Percentiles rank a stretch among this genome's conserved stretches.
phyloP scores from a whole-genome alignment of 92 coral and sea anemone genomes.

The Muricea muricata region DNA sequence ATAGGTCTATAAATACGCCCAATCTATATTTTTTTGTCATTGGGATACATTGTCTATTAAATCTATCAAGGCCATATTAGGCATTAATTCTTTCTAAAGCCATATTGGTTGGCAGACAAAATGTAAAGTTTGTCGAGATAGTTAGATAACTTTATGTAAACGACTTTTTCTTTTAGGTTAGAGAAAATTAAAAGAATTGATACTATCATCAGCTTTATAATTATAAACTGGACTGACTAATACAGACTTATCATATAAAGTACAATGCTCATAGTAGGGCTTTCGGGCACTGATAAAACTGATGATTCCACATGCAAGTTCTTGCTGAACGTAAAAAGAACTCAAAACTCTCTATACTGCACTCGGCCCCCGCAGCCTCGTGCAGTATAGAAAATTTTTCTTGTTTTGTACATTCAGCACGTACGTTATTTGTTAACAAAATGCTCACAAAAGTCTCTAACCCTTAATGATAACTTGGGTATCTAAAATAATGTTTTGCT shows the following conservation, averaged over 20 bases:
- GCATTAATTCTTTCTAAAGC: background rate
- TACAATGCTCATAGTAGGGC: too few species aligned
- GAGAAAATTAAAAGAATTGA: constrained; percentile 1
- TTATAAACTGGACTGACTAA: constrained; percentile 2
- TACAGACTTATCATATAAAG: constrained; percentile 10
- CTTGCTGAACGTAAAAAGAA: too few species aligned
- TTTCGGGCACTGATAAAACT: too few species aligned
- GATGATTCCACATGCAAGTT: too few species aligned
- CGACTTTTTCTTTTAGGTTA: constrained; percentile 6
- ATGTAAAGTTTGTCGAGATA: constrained; percentile 11
- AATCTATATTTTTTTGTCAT: background rate
- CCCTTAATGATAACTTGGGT: constrained; percentile 58
- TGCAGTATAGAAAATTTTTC: too few species aligned
- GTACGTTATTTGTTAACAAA: too few species aligned
- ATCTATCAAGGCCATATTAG: background rate
- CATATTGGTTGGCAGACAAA: constrained; percentile 4
- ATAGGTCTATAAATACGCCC: background rate
- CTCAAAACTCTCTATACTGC: too few species aligned
- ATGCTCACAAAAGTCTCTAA: too few species aligned
- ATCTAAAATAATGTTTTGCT: constrained; percentile 49
- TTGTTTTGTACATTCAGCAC: too few species aligned
- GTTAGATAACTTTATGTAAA: background rate
- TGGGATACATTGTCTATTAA: background rate
- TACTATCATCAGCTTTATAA: constrained; percentile 8
- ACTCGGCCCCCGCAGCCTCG: too few species aligned